phyloP scores from a whole-genome alignment of 2,888 invertebrate species.

The Noctua pronuba region DNA sequence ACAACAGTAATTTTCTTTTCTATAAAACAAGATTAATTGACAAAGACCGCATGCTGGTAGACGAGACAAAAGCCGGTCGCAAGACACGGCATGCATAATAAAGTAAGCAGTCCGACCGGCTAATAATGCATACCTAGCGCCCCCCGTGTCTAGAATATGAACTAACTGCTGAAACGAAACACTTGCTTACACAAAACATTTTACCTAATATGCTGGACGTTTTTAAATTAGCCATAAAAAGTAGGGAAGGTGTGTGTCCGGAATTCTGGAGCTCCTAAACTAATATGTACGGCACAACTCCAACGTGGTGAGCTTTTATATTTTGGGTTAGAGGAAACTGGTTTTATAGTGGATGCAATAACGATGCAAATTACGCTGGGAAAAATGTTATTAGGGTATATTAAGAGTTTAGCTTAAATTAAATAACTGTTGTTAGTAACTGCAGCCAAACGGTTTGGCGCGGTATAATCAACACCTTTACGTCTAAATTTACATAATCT shows the following conservation, averaged over 20 bases:
- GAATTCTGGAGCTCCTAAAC: slow-evolving; percentile 26
- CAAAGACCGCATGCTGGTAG: slow-evolving; percentile 52
- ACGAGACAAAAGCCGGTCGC: slow-evolving; percentile 46
- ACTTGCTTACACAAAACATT: slow-evolving; percentile 53
- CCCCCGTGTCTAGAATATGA: slow-evolving; percentile 60
- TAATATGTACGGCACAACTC: slow-evolving; percentile 19
- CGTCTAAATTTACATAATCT: background rate
- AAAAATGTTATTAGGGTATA: slow-evolving; percentile 17
- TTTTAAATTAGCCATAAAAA: slow-evolving; percentile 45
- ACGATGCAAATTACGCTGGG: slow-evolving; percentile 37
- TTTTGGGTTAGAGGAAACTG: slow-evolving; percentile 22
- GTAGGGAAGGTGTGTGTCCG: slow-evolving; percentile 27
- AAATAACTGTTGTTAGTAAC: slow-evolving; percentile 1
- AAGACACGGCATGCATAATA: slow-evolving; percentile 60
- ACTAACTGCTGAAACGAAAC: slow-evolving; percentile 38
- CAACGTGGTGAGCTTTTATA: slow-evolving; percentile 21
- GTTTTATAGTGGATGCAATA: slow-evolving; percentile 34
- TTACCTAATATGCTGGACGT: slow-evolving; percentile 37
- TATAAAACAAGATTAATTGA: slow-evolving; percentile 54
- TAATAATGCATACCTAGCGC: slow-evolving; percentile 66
- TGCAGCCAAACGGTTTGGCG: background rate
- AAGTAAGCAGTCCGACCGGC: slow-evolving; percentile 46
- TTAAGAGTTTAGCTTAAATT: slow-evolving; percentile 19
- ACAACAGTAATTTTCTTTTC: slow-evolving; percentile 36
- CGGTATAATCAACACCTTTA: background rate